These are phyloP conservation scores for Archocentrus centrarchus DNA, from an alignment of 2,113 vertebrate species.

Conservation along the genomic window DNA sequence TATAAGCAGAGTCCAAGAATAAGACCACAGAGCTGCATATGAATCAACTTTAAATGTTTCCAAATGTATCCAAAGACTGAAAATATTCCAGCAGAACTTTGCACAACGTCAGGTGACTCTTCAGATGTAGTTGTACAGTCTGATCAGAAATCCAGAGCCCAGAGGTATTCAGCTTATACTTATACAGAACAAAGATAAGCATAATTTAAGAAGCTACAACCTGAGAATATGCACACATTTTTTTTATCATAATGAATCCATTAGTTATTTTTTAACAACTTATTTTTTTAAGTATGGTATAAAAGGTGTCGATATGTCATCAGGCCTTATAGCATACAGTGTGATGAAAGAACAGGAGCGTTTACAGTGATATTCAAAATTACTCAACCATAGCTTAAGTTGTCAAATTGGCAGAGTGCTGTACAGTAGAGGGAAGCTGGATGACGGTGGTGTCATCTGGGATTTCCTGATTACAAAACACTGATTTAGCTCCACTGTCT, in stretches of 20 bases:
- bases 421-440: background rate
- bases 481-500: conserved; percentile 34
- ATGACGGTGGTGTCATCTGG: conserved; percentile 16
- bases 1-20: background rate
- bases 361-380: background rate
- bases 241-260: background rate
- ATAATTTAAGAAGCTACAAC: background rate
- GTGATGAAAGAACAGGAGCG: background rate
- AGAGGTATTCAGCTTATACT: background rate
- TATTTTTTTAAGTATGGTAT: background rate
- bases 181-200: background rate
- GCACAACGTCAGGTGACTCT: background rate
- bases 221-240: background rate
- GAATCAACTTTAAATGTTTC: background rate
- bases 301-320: background rate
- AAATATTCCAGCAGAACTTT: background rate
- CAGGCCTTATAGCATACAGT: background rate
- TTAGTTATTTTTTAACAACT: no score
- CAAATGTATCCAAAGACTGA: background rate
- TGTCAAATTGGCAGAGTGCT: background rate
- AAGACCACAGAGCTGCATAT: background rate
- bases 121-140: background rate
- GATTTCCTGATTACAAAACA: conserved; percentile 56
- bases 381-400: background rate
- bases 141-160: background rate